Evolutionary conservation across 2,888 invertebrate genomes (phyloP).

Genomic region (Lepeophtheirus nordmannii): DNA sequence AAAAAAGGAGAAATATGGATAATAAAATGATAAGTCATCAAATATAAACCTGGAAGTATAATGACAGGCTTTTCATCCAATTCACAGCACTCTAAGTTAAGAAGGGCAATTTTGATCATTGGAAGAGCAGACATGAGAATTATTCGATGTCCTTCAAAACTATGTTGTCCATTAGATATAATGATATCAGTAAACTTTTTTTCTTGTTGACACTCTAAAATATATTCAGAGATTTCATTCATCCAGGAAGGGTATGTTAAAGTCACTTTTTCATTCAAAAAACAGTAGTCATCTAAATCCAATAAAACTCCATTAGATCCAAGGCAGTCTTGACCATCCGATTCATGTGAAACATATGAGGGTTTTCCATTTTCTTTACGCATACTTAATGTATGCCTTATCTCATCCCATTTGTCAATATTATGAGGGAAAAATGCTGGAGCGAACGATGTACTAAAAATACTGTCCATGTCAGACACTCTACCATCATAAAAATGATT

Average conservation of each 20-base stretch:
- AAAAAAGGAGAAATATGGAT: not conserved
- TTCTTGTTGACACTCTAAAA: not conserved
- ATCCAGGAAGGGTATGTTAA: not conserved
- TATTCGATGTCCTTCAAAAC: not conserved
- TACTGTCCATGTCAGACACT: not conserved
- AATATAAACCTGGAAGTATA: not conserved
- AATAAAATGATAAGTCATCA: not conserved
- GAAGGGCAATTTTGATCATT: not conserved
- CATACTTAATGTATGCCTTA: not conserved
- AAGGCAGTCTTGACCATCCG: too few relatives aligned
- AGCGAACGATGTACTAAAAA: not conserved
- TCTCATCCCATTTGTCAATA: not conserved
- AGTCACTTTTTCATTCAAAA: not conserved
- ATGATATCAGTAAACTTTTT: not conserved
- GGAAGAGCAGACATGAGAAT: not conserved
- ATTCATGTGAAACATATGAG: not conserved
- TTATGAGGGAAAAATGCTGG: slow-evolving; percentile 3
- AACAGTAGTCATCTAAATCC: not conserved
- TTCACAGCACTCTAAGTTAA: not conserved
- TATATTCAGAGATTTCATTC: not conserved
- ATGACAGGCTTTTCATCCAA: not conserved
- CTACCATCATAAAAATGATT: not conserved
- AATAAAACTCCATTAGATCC: too few relatives aligned
- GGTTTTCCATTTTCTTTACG: not conserved
- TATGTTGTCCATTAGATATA: not conserved